These are phyloP conservation scores for Acholoe squamosa DNA, from an alignment of 2,888 invertebrate genomes.

Conservation along the genomic window DNA sequence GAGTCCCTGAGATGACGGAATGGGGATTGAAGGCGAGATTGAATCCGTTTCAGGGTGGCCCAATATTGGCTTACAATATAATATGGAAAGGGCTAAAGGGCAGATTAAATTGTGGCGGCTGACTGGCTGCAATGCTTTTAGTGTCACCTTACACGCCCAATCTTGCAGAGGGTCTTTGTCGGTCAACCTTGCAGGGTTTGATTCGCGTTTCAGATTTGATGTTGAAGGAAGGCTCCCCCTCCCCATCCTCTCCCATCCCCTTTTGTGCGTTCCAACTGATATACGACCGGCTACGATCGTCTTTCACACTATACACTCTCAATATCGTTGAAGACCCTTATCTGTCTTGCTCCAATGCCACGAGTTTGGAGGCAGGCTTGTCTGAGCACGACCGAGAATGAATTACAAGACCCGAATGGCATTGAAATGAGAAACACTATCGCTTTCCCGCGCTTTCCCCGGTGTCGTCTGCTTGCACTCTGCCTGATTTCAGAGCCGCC, in stretches of 20 bases:
- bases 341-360: slow-evolving; percentile 15
- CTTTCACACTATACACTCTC: slow-evolving; percentile 36
- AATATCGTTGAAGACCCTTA: slow-evolving; percentile 44
- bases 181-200: slow-evolving; percentile 1
- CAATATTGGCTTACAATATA: slow-evolving; percentile 57
- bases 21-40: slow-evolving; percentile 52
- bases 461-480: not conserved
- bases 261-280: slow-evolving; percentile 54
- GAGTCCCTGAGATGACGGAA: not conserved
- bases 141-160: slow-evolving; percentile 49
- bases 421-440: slow-evolving; percentile 40
- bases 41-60: slow-evolving; percentile 27
- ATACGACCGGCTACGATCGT: slow-evolving; percentile 41
- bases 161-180: slow-evolving; percentile 30
- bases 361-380: not conserved
- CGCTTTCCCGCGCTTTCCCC: not conserved
- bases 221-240: slow-evolving; percentile 36
- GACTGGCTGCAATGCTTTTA: slow-evolving; percentile 48
- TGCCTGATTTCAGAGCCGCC: not conserved
- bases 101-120: slow-evolving; percentile 51
- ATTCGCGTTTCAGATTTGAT: slow-evolving; percentile 55
- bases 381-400: not conserved
- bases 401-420: slow-evolving; percentile 31
- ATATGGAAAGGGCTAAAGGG: slow-evolving; percentile 28
- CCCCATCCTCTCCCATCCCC: not conserved